Conservation (phyloP, 2,797 vertebrate genomes). For the Crocodylus rhombifer region DNA sequence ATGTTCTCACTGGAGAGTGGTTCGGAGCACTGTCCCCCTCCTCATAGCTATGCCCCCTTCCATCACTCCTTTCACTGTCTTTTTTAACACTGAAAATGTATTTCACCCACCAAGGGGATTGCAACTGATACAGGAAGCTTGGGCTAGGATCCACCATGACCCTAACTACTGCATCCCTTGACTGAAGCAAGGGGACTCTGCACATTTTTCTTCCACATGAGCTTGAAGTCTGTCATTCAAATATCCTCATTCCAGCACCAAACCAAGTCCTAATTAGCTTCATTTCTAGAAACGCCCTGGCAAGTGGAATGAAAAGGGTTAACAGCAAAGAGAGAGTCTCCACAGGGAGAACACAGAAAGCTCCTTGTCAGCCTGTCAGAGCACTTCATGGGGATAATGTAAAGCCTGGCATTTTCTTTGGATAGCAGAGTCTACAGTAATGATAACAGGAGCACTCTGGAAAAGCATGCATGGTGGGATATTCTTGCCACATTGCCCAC, state of each 20-base stretch:
- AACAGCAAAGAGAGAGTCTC: background rate
- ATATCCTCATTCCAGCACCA: background rate
- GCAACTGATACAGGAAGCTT: background rate
- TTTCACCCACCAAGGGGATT: background rate
- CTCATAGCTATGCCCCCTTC: background rate
- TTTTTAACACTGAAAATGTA: background rate
- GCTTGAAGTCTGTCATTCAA: background rate
- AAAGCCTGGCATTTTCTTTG: background rate
- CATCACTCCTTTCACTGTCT: background rate
- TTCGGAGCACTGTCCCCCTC: background rate
- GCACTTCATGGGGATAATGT: background rate
- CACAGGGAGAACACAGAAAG: background rate
- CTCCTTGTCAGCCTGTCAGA: background rate
- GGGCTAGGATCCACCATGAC: background rate
- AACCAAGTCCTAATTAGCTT: conserved; percentile 1
- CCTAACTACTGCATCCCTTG: background rate
- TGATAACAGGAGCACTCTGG: background rate
- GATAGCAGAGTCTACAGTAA: background rate
- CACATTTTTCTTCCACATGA: background rate
- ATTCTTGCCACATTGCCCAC: background rate
- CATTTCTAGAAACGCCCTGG: background rate
- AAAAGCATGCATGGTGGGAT: background rate
- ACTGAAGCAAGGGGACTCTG: background rate
- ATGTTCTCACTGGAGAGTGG: background rate
- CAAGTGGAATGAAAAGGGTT: background rate